A percentile compares a stretch with the other conserved stretches of the same genome.
These are phyloP conservation scores for Loriculus beryllinus DNA, from an alignment of 2,797 vertebrate species.

Conservation along the genomic window DNA sequence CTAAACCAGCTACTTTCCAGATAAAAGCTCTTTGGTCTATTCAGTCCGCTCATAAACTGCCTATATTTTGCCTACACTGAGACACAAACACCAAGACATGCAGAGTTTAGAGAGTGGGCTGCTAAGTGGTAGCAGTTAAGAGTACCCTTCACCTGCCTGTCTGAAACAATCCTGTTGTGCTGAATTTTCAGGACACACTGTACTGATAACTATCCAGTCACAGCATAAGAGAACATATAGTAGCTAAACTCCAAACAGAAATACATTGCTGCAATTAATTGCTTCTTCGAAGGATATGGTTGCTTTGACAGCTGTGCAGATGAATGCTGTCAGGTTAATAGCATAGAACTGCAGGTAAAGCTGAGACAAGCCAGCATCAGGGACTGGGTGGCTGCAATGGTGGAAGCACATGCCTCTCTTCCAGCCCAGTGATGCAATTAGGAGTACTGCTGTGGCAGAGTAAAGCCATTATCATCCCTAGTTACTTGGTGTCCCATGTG, in stretches of 20 bases:
- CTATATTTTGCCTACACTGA: background rate
- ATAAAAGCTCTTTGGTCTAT: conserved; percentile 7
- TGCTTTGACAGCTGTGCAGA: background rate
- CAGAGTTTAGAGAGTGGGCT: background rate
- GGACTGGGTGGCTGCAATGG: background rate
- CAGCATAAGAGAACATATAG: background rate
- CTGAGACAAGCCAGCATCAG: background rate
- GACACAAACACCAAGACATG: background rate
- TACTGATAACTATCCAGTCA: background rate
- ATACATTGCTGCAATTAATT: background rate
- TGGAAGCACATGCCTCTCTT: background rate
- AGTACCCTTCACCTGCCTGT: background rate
- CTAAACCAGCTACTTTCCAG: background rate
- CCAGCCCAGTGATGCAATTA: background rate
- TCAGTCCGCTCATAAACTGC: background rate
- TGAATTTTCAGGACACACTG: background rate
- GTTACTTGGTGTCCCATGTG: background rate
- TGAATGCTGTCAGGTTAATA: background rate
- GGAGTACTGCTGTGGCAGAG: background rate
- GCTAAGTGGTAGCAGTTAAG: background rate
- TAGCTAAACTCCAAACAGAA: background rate
- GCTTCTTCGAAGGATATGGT: background rate
- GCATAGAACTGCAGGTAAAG: background rate
- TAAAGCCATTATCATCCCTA: background rate
- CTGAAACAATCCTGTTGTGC: background rate